Base-by-base conservation (phyloP, 2,888 invertebrate species). In the Ornithoptera alexandrae region DNA sequence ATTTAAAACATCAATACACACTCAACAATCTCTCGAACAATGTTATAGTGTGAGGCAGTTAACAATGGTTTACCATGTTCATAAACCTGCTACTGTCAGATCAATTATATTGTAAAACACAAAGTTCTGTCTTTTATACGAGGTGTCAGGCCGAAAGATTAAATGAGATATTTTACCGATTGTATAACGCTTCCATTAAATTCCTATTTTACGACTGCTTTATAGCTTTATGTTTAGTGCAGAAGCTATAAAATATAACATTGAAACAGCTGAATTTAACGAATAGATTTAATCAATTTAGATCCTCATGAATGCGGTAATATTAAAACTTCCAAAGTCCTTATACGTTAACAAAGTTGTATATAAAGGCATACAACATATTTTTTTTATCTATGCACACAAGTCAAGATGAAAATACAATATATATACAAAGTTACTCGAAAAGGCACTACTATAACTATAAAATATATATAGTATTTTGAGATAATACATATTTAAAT, bases 51-150 rank as follows among this genome's bases (percentile, higher is more conserved):
- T 62, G 71, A 73, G 75, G 77, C 77, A 77, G 78, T 83, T 78
- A 77, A 84, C 78, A 80, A 81, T 78, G 72, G 72, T 59, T 65
- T 72, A 70, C 75, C 75, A 73, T 78, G 78, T 80, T 81, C 81
- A 81, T 77, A 77, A 77, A 74, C 73, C 64, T 57, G 70, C 70
- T 68, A 72, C 77, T 76, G 70, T 20, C 12, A 62, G 58, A 57
- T 65, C 65, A 62, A 65, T 70, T 53, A 70, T 60, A 67, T 53
- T 50, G 53, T 56, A 42, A 67, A 67, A 36, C 56, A 30, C 42
- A 22, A 60, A 42, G 63, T 60, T 42, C 53, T 18, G 42, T 60
- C 30, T 60, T 56, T 67, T 36, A 63, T 58, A 58, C 22, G 20
- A 63, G 62, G 70, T 70, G 70, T 70, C 67, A 67, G 67, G 64